These are phyloP conservation scores for Drosophila testacea DNA, from an alignment of 2,888 invertebrate genomes.

Conservation along the genomic window DNA sequence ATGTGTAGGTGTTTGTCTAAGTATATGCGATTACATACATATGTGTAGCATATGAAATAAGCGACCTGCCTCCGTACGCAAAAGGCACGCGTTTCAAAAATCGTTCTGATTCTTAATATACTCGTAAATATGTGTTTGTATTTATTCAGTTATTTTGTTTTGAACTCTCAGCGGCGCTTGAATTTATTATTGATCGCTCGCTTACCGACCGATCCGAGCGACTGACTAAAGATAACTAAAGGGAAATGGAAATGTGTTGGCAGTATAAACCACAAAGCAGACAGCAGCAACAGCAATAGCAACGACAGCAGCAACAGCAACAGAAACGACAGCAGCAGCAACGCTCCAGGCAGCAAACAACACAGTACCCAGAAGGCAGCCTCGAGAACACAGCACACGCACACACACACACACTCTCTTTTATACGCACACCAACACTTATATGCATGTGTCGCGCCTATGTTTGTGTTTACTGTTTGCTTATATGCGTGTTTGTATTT, in stretches of 20 bases:
- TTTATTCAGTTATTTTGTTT: conserved; percentile 32
- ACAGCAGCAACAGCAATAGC: conserved; percentile 58
- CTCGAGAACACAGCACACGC: conserved; percentile 44
- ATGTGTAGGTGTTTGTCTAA: conserved; percentile 7
- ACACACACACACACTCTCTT: not conserved
- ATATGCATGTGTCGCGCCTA: conserved; percentile 26
- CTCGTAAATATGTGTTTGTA: conserved; percentile 16
- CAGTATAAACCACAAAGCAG: conserved; percentile 76
- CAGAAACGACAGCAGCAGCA: conserved; percentile 49
- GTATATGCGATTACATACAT: conserved; percentile 18
- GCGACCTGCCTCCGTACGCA: conserved; percentile 51
- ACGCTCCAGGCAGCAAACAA: conserved; percentile 42
- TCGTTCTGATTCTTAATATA: conserved; percentile 32
- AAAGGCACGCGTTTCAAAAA: conserved; percentile 51
- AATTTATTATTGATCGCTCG: conserved; percentile 59
- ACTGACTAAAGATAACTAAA: conserved; percentile 84
- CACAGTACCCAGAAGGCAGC: conserved; percentile 52
- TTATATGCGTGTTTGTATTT: conserved; percentile 47
- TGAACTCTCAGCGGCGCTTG: conserved; percentile 34
- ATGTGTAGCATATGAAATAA: conserved; percentile 50
- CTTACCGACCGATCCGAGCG: conserved; percentile 74
- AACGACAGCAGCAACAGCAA: conserved; percentile 49
- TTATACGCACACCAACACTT: conserved; percentile 9
- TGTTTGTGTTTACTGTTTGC: conserved; percentile 41
- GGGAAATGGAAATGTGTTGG: conserved; percentile 82